These are phyloP conservation scores for Drosophila parvula DNA, from an alignment of 1,140 invertebrate genomes.

Conservation along the genomic window DNA sequence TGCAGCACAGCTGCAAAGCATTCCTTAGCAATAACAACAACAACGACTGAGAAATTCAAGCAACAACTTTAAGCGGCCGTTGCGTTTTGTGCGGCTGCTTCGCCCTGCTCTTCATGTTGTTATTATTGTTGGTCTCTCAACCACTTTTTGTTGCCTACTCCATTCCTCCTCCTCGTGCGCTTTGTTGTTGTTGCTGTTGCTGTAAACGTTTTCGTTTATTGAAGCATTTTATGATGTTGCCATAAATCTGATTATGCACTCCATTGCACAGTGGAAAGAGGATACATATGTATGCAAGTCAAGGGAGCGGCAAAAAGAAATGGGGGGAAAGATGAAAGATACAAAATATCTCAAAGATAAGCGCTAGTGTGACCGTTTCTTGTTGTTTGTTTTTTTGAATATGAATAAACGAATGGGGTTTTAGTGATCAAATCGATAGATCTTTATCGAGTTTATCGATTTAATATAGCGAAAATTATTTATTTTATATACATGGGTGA, in stretches of 20 bases:
- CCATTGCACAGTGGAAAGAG: slow-evolving; percentile 56
- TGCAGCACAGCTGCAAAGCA: slow-evolving; percentile 73
- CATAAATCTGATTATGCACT: slow-evolving; percentile 81
- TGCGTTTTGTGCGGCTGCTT: slow-evolving; percentile 69
- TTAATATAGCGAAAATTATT: not conserved
- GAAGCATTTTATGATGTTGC: slow-evolving; percentile 80
- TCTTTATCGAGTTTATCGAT: not conserved
- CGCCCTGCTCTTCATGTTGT: slow-evolving; percentile 53
- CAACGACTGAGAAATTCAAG: slow-evolving; percentile 8
- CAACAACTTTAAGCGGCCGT: slow-evolving; percentile 59
- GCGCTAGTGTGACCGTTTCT: slow-evolving; percentile 24
- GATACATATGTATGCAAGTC: slow-evolving; percentile 11
- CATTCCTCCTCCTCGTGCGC: slow-evolving; percentile 11
- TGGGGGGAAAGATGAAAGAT: not conserved
- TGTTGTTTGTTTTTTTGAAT: not conserved
- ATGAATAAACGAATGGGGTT: not conserved
- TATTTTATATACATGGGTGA: not conserved
- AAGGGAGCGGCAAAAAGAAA: slow-evolving; percentile 2
- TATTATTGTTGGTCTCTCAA: slow-evolving; percentile 54
- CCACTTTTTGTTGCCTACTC: slow-evolving; percentile 56
- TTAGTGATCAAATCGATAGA: no score
- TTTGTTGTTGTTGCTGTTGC: slow-evolving; percentile 42
- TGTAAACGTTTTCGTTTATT: slow-evolving; percentile 79
- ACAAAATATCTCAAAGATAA: slow-evolving; percentile 1
- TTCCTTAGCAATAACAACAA: slow-evolving; percentile 33